A percentile compares a stretch with the other conserved stretches of the same genome.
These are phyloP conservation scores for Apodemus speciosus DNA, from an alignment of 2,113 vertebrate species.

Conservation along the genomic window DNA sequence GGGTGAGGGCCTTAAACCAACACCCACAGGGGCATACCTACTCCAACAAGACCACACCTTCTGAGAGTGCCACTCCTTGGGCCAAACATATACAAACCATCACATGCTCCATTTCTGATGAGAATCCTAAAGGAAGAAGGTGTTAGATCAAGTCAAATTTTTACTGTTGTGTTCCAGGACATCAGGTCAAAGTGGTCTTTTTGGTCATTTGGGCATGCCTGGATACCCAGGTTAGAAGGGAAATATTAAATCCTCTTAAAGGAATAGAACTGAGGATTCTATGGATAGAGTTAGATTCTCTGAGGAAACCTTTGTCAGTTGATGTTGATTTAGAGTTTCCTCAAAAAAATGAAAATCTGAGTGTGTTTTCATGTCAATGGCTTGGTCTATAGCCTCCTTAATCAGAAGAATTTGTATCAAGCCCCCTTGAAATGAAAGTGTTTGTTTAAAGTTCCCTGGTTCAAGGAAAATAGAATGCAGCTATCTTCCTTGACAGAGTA, in stretches of 20 bases:
- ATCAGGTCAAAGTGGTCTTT: not conserved
- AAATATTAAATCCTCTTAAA: not conserved
- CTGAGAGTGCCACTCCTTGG: too few species aligned
- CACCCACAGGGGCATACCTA: too few species aligned
- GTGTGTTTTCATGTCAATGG: not conserved
- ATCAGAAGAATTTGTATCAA: not conserved
- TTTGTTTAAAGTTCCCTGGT: too few species aligned
- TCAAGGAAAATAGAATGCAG: not conserved
- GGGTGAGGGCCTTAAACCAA: too few species aligned
- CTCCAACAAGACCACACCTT: too few species aligned
- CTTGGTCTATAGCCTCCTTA: not conserved
- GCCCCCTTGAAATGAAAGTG: not conserved
- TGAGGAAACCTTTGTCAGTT: not conserved
- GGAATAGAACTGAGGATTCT: not conserved
- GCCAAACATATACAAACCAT: too few species aligned
- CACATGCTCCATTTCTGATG: not conserved
- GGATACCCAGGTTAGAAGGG: not conserved
- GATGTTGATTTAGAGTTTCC: not conserved
- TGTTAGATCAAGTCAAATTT: not conserved
- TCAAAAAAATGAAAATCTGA: not conserved
- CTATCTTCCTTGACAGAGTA: not conserved
- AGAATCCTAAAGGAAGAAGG: not conserved
- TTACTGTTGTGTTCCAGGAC: not conserved
- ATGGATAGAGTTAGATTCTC: not conserved
- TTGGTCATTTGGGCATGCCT: not conserved